Conservation (phyloP, 2,888 invertebrate species). For the Zootermopsis nevadensis region DNA sequence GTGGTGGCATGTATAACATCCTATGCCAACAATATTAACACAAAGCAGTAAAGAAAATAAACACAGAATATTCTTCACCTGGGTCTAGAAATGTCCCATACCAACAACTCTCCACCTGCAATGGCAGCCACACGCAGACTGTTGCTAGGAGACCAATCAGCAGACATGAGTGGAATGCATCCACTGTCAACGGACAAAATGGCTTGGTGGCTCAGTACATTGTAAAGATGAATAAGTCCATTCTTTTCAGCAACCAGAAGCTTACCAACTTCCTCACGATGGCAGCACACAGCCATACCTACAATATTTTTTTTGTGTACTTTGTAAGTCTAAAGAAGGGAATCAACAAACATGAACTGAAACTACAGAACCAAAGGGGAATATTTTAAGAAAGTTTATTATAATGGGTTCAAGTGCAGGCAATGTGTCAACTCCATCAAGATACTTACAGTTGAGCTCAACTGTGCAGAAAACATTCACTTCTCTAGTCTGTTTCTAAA, state of each 20-base stretch:
- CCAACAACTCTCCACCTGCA: constrained; percentile 73
- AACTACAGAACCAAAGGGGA: too few relatives aligned
- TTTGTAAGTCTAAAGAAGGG: too few relatives aligned
- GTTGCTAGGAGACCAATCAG: constrained; percentile 78
- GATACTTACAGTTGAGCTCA: too few relatives aligned
- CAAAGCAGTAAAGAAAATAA: background rate
- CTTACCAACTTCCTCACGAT: constrained; percentile 76
- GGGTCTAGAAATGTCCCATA: constrained; percentile 76
- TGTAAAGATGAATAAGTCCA: constrained; percentile 79
- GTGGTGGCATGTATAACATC: too few relatives aligned
- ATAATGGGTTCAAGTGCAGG: too few relatives aligned
- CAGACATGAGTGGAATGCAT: constrained; percentile 70
- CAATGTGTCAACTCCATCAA: too few relatives aligned
- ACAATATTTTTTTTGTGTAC: background rate
- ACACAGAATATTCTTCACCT: constrained; percentile 63
- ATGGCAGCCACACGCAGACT: constrained; percentile 71
- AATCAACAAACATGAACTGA: too few relatives aligned
- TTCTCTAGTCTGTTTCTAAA: too few relatives aligned
- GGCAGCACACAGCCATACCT: constrained; percentile 70
- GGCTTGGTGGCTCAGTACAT: constrained; percentile 73
- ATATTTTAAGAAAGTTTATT: too few relatives aligned
- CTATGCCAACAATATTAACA: too few relatives aligned
- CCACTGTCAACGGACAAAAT: constrained; percentile 74
- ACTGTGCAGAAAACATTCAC: too few relatives aligned
- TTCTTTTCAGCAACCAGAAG: constrained; percentile 80